These are phyloP conservation scores for Plectrocnemia conspersa DNA, from an alignment of 1,140 invertebrate genomes.

Conservation along the genomic window DNA sequence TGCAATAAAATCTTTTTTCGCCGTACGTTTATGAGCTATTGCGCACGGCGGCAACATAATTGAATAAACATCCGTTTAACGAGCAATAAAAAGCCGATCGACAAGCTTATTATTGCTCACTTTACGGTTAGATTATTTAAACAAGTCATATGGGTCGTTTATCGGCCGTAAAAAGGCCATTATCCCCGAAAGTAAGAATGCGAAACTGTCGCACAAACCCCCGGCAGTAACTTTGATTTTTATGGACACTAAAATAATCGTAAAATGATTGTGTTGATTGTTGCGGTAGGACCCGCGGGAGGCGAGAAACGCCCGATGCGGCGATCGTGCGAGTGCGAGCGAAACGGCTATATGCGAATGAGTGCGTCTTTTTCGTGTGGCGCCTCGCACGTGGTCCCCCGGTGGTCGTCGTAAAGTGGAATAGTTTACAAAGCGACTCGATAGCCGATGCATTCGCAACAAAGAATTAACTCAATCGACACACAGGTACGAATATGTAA, in stretches of 20 bases:
- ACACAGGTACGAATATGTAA: too few relatives aligned
- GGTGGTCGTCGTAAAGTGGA: conserved; percentile 17
- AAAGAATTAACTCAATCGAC: too few relatives aligned
- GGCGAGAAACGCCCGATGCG: conserved; percentile 9
- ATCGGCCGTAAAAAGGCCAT: conserved; percentile 32
- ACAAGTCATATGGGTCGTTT: conserved; percentile 33
- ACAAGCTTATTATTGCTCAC: conserved; percentile 20
- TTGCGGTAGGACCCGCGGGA: conserved; percentile 20
- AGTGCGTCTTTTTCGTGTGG: conserved; percentile 25
- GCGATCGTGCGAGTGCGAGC: neutral
- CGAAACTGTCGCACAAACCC: conserved; percentile 28
- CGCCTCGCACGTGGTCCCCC: conserved; percentile 1
- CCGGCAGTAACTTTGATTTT: conserved; percentile 34
- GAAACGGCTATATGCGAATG: conserved; percentile 6
- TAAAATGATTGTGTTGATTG: conserved; percentile 37
- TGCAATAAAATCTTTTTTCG: too few relatives aligned
- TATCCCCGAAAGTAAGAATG: conserved; percentile 32
- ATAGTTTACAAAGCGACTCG: conserved; percentile 34
- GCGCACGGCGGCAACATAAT: neutral
- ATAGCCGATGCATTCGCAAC: too few relatives aligned
- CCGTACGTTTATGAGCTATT: too few relatives aligned
- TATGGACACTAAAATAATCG: conserved; percentile 36
- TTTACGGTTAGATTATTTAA: conserved; percentile 27
- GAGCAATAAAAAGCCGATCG: conserved; percentile 15
- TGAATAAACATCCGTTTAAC: conserved; percentile 7